Base-by-base conservation (phyloP, 2,888 invertebrate species). In the Diloba caeruleocephala region DNA sequence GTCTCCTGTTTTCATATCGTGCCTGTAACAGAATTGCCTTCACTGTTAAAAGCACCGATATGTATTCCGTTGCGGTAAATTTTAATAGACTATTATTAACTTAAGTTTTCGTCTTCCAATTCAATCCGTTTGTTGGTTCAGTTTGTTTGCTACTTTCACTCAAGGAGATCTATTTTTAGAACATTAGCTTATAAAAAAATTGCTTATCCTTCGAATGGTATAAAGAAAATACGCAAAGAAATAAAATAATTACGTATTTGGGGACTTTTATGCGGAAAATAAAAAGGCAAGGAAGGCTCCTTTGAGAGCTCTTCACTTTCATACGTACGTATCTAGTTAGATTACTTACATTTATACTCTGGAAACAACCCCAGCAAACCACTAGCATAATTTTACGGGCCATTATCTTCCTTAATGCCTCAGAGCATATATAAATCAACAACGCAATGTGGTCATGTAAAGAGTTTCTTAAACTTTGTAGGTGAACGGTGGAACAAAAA, bases 351-450 rank as follows among this genome's bases (percentile, higher is more conserved):
- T 53, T 48, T 56, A 67, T 71, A 61, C 62, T 63, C 34, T 50
- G 62, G 36, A 60, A 76, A 71, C 66, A 72, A 66, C 55, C 64
- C 51, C 50, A 57, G 59, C 62, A 51, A 54, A 69, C 67, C 70
- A 68, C 67, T 57, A 56, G 75, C 65, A 72, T 78, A 79, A 80
- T 77, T 78, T 81, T 77, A 80, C 75, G 73, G 69, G 56, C 71
- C 63, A 71, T 74, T 76, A 74, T 58, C 67, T 66, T 67, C 69
- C 53, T n/a, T 70, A 64, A 70, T 71, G 64, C 70, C 57, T 73
- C 71, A 71, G 66, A 76, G 61, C 69, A 61, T 64, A 68, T 72
- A 73, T 81, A 78, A 79, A 79, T 77, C 71, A 71, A 56, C 58
- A 53, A 57, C 58, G 66, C 59, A 68, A 72, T 71, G 61, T 65